phyloP scores from a whole-genome alignment of 92 coral and sea anemone genomes.

The Paramuricea clavata region DNA sequence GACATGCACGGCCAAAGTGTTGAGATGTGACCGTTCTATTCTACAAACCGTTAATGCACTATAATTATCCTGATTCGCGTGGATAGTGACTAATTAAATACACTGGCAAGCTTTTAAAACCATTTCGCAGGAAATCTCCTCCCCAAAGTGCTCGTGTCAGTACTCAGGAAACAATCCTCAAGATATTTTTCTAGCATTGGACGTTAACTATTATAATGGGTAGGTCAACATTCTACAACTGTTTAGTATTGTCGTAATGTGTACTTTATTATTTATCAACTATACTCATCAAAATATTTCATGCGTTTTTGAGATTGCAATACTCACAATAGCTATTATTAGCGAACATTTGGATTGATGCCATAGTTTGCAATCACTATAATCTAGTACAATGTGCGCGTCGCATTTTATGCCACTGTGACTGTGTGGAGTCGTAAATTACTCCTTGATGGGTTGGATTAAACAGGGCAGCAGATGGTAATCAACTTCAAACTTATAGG shows the following conservation, averaged over 20 bases:
- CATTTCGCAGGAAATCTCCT: background rate
- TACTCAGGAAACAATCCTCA: background rate
- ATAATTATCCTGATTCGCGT: slow-evolving; percentile 23
- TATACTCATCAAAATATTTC: background rate
- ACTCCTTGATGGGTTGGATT: no score
- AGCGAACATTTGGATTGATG: background rate
- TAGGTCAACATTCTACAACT: background rate
- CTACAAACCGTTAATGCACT: background rate
- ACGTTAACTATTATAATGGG: background rate
- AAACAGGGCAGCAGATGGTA: no score
- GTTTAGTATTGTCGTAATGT: background rate
- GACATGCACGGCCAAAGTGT: background rate
- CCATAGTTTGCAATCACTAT: background rate
- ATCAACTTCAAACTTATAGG: no score
- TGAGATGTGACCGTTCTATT: background rate
- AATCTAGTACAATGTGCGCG: background rate
- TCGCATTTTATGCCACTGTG: no score
- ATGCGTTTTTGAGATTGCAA: background rate
- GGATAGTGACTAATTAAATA: background rate
- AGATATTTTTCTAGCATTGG: background rate
- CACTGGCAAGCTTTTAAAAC: background rate
- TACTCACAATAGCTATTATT: background rate
- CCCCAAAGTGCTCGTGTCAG: background rate
- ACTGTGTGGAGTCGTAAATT: no score
- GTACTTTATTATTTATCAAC: background rate